Percentiles rank a stretch among this genome's conserved stretches.
Evolutionary conservation across 1,140 invertebrate genomes (phyloP).

Genomic region (Macrotrachela quadricornifera): DNA sequence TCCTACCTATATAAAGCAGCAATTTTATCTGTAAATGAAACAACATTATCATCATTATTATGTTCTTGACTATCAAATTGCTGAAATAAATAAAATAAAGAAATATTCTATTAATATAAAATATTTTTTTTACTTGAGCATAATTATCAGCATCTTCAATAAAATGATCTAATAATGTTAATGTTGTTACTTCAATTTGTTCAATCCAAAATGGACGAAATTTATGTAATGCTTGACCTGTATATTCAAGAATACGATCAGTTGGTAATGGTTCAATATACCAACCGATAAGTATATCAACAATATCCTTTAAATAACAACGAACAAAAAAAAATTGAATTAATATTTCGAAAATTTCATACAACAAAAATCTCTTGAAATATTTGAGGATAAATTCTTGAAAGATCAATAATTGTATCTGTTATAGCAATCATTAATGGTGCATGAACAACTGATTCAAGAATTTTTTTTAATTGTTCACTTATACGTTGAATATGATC

Average conservation of each 20-base stretch:
- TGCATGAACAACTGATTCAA: neutral
- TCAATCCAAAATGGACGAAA: constrained; percentile 58
- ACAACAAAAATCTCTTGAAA: neutral
- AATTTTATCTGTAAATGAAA: no score
- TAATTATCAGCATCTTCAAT: constrained; percentile 64
- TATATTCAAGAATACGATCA: constrained; percentile 39
- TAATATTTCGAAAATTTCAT: neutral
- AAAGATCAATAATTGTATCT: neutral
- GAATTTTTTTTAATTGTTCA: neutral
- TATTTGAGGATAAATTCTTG: constrained; percentile 1
- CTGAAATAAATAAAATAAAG: no score
- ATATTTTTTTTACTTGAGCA: constrained; percentile 30
- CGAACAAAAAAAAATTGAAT: neutral
- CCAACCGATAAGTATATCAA: constrained; percentile 83
- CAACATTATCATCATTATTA: no score
- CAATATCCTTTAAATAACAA: constrained; percentile 44
- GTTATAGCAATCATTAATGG: neutral
- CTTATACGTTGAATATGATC: no score
- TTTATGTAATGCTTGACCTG: constrained; percentile 49
- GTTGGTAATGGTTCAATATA: constrained; percentile 65
- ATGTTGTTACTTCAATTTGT: constrained; percentile 54
- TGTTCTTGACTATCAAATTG: no score
- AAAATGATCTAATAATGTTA: constrained; percentile 66
- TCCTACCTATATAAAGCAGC: no score
- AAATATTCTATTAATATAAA: no score